Conservation (phyloP, 2,888 invertebrate species). For the Folsomia manolachei region DNA sequence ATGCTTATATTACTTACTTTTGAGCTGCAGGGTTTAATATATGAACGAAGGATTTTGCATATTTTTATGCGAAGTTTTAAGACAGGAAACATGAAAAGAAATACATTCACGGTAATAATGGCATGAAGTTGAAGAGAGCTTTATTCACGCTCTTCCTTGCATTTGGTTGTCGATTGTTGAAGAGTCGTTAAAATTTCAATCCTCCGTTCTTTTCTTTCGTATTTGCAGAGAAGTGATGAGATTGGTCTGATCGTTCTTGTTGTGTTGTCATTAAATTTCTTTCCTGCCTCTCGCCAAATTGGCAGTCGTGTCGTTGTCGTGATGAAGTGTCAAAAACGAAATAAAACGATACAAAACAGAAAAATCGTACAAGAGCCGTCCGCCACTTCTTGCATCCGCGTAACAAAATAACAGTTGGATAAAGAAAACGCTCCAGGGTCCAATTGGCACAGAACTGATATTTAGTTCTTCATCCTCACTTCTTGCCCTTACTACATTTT, state of each 20-base stretch:
- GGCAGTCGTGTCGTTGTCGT: not conserved
- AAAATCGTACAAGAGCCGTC: not conserved
- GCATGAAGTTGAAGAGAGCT: not conserved
- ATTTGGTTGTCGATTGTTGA: not conserved
- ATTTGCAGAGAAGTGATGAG: not conserved
- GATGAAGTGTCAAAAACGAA: slow-evolving; percentile 16
- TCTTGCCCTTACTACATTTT: too few species aligned
- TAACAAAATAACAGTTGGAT: too few species aligned
- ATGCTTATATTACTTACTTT: too few species aligned
- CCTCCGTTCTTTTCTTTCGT: too few species aligned
- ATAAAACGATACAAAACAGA: not conserved
- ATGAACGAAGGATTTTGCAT: too few species aligned
- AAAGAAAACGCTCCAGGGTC: too few species aligned
- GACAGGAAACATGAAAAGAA: not conserved
- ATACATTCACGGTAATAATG: not conserved
- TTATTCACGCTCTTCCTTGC: not conserved
- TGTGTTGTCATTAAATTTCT: not conserved
- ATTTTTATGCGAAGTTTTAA: not conserved
- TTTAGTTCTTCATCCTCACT: too few species aligned
- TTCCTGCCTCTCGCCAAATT: not conserved
- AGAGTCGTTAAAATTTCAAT: too few species aligned
- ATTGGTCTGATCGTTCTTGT: too few species aligned
- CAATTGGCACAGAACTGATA: too few species aligned
- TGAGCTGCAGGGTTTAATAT: too few species aligned
- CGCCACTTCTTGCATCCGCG: too few species aligned